These are phyloP conservation scores for Strigamia maritima DNA, from an alignment of 2,888 invertebrate genomes.

Conservation along the genomic window DNA sequence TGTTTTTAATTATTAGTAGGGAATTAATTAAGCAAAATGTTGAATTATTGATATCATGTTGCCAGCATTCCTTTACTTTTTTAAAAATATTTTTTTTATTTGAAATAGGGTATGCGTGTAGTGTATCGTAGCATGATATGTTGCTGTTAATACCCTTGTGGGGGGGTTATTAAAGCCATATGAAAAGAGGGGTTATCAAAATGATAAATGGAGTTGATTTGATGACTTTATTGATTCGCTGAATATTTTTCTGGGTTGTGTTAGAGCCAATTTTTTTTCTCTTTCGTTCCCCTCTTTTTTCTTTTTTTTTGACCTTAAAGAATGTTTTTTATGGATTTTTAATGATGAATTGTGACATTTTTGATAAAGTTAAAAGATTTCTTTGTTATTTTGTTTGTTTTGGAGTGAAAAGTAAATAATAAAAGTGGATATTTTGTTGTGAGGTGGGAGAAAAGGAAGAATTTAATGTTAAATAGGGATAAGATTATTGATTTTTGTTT, in stretches of 20 bases:
- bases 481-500: constrained; percentile 6
- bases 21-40: not conserved
- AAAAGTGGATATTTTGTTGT: not conserved
- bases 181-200: not conserved
- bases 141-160: not conserved
- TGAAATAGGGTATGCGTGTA: not conserved
- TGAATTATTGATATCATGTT: not conserved
- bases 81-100: not conserved
- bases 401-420: not conserved
- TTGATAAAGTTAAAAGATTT: not conserved
- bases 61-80: not conserved
- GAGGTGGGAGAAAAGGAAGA: not conserved
- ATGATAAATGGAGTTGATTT: constrained; percentile 25
- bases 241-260: not conserved
- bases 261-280: not conserved
- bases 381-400: not conserved
- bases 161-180: not conserved
- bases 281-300: not conserved
- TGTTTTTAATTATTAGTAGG: not conserved
- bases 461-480: not conserved
- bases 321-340: not conserved
- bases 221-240: constrained; percentile 22
- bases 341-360: not conserved
- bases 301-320: not conserved
- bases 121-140: not conserved